A percentile compares a stretch with the other conserved stretches of the same genome.
phyloP scores from a whole-genome alignment of 2,888 invertebrate genomes.

The Oscheius sp. region DNA sequence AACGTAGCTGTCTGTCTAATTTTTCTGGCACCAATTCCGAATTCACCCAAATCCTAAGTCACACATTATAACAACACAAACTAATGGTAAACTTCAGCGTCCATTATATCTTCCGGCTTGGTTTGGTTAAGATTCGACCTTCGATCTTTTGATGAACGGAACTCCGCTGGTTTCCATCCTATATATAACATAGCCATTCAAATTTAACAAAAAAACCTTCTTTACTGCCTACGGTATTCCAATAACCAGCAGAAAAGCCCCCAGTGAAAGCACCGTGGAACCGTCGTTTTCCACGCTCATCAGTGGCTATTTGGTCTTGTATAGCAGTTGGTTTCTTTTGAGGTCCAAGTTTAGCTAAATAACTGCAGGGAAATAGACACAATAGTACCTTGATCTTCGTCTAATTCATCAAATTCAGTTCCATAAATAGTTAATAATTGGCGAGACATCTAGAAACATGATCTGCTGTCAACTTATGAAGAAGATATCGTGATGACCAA shows the following conservation, averaged over 20 bases:
- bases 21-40: slow-evolving; percentile 91
- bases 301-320: slow-evolving; percentile 87
- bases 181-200: neutral
- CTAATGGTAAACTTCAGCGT: slow-evolving; percentile 81
- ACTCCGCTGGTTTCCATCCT: slow-evolving; percentile 91
- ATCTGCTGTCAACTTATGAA: neutral
- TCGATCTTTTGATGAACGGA: slow-evolving; percentile 87
- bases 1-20: slow-evolving; percentile 86
- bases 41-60: slow-evolving; percentile 85
- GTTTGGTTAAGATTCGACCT: slow-evolving; percentile 79
- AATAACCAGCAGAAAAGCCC: slow-evolving; percentile 96
- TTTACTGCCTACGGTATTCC: slow-evolving; percentile 92
- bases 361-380: no score
- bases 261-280: slow-evolving; percentile 99
- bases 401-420: slow-evolving; percentile 67
- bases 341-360: slow-evolving; percentile 46
- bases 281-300: slow-evolving; percentile 87
- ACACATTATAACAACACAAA: neutral
- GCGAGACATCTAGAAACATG: slow-evolving; percentile 22
- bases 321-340: slow-evolving; percentile 83
- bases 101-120: slow-evolving; percentile 94
- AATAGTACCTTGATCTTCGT: slow-evolving; percentile 62
- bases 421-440: slow-evolving; percentile 62
- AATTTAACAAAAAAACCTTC: slow-evolving; percentile 78
- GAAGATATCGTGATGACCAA: neutral